phyloP scores from a whole-genome alignment of 2,113 vertebrate species.

The Puma concolor region DNA sequence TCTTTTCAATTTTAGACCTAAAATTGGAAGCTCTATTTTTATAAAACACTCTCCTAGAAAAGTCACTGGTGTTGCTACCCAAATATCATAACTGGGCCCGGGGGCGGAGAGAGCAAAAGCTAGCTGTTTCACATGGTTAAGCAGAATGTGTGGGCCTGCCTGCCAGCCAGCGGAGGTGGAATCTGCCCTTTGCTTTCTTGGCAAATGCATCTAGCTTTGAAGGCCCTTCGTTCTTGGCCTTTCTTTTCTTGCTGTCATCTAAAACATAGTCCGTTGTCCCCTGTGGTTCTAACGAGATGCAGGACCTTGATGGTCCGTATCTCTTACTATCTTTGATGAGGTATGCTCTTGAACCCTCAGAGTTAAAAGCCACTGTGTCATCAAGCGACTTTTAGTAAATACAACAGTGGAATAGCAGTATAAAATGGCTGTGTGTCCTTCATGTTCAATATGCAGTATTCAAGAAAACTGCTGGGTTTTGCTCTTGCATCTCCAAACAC shows the following conservation, averaged over 20 bases:
- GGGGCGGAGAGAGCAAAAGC: constrained; percentile 42
- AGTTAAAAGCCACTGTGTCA: background rate
- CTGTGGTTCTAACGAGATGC: background rate
- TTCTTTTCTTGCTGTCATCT: constrained; percentile 13
- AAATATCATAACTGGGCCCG: constrained; percentile 56
- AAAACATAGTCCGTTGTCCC: background rate
- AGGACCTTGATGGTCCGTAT: background rate
- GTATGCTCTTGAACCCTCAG: background rate
- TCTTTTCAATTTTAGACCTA: constrained; percentile 67
- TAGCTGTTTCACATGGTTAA: constrained; percentile 53
- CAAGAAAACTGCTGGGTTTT: constrained; percentile 27
- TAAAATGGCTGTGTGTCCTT: background rate
- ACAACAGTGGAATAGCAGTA: background rate
- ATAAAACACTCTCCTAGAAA: constrained; percentile 65
- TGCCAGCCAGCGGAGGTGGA: constrained; percentile 56
- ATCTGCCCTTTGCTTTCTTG: constrained; percentile 66
- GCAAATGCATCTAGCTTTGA: constrained; percentile 48
- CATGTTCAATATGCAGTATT: background rate
- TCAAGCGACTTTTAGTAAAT: background rate
- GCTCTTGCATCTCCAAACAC: background rate
- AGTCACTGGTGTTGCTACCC: constrained; percentile 63
- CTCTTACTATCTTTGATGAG: background rate
- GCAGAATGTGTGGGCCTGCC: constrained; percentile 50
- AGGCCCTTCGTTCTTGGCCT: constrained; percentile 8
- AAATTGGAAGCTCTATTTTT: constrained; percentile 77